Conservation (phyloP, 2,113 vertebrate species). For the Neofelis nebulosa region DNA sequence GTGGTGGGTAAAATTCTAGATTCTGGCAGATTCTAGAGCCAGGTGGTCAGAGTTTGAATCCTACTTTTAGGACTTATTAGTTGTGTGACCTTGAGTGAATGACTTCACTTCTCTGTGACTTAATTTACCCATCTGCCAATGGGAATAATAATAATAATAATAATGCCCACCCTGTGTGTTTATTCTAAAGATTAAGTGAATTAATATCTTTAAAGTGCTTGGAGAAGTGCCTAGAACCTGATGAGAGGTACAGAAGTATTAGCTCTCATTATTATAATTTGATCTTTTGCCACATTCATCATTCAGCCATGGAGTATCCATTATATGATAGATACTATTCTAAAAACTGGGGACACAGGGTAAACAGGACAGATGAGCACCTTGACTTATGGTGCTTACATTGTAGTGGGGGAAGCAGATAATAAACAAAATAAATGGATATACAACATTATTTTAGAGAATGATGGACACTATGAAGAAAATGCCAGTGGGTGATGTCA, state of each 20-base stretch:
- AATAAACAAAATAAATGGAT: conserved; percentile 22
- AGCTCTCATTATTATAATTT: background rate
- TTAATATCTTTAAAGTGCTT: background rate
- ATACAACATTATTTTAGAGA: background rate
- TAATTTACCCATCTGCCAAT: background rate
- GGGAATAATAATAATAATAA: background rate
- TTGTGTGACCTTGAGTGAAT: background rate
- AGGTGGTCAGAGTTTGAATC: background rate
- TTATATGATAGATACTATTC: background rate
- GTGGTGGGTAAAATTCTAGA: background rate
- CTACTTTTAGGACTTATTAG: background rate
- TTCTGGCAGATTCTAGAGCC: background rate
- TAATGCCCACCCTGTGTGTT: background rate
- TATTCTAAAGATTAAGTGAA: background rate
- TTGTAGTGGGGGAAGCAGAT: background rate
- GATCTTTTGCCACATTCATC: background rate
- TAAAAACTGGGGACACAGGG: background rate
- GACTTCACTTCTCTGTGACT: background rate
- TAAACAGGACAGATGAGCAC: background rate
- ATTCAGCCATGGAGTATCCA: background rate
- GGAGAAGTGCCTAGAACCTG: background rate
- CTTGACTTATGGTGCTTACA: background rate
- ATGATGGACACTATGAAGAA: background rate
- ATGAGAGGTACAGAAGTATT: background rate
- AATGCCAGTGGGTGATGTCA: background rate